These are phyloP conservation scores for Bombyx mori DNA, from an alignment of 1,140 invertebrate genomes.

Conservation along the genomic window ASM3026992v2 NC_085117.1:10216501-10217000, in stretches of 20 bases:
- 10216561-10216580: too few relatives aligned
- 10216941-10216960: slow-evolving; percentile 21
- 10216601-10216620: not conserved
- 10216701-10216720: slow-evolving; percentile 88
- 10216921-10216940: not conserved
- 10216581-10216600: not conserved
- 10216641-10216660: slow-evolving; percentile 86
- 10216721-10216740: slow-evolving; percentile 95
- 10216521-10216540: too few relatives aligned
- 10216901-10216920: too few relatives aligned
- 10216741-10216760: slow-evolving; percentile 91
- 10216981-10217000: slow-evolving; percentile 85
- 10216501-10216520: too few relatives aligned
- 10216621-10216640: slow-evolving; percentile 76
- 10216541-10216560: too few relatives aligned
- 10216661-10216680: slow-evolving; percentile 85
- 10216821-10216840: not conserved
- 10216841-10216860: not conserved
- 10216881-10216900: too few relatives aligned
- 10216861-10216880: not conserved
- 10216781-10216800: not conserved
- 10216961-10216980: slow-evolving; percentile 14
- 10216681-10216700: slow-evolving; percentile 88
- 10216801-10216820: too few relatives aligned
- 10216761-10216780: slow-evolving; percentile 84